These are phyloP conservation scores for Callyntrura guangdongensis DNA, from an alignment of 2,888 invertebrate genomes.

Conservation along the genomic window DNA sequence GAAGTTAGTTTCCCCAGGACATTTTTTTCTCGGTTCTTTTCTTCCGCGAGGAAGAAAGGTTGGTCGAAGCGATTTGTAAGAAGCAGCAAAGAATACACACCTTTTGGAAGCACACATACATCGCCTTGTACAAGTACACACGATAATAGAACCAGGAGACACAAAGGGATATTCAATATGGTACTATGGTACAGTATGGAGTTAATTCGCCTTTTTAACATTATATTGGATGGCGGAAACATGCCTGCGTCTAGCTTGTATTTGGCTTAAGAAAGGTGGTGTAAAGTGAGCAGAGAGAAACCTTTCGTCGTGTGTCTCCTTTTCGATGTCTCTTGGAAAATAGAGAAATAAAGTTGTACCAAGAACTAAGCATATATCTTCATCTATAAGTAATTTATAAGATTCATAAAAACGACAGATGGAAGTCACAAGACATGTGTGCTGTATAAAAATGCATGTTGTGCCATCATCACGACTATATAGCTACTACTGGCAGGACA, in stretches of 20 bases:
- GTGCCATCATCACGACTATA: not conserved
- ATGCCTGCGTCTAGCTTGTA: not conserved
- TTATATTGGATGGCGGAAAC: not conserved
- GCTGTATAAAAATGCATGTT: slow-evolving; percentile 3
- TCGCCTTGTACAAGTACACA: not conserved
- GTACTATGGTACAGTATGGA: not conserved
- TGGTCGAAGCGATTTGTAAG: not conserved
- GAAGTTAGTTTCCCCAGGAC: slow-evolving; percentile 62
- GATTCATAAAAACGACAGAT: slow-evolving; percentile 3
- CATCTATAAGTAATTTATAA: not conserved
- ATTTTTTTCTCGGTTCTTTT: slow-evolving; percentile 50
- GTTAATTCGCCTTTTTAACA: not conserved
- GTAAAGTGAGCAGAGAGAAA: not conserved
- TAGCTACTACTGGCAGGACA: not conserved
- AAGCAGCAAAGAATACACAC: not conserved
- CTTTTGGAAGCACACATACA: not conserved
- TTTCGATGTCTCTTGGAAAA: not conserved
- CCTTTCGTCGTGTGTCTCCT: not conserved
- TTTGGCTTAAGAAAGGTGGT: not conserved
- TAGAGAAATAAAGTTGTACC: not conserved
- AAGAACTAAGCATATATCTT: not conserved
- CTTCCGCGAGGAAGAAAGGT: slow-evolving; percentile 45
- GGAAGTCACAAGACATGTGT: not conserved
- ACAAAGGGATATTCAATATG: not conserved
- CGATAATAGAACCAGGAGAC: not conserved